A percentile compares a stretch with the other conserved stretches of the same genome.
phyloP scores from a whole-genome alignment of 2,113 vertebrate genomes.

The Engystomops pustulosus region DNA sequence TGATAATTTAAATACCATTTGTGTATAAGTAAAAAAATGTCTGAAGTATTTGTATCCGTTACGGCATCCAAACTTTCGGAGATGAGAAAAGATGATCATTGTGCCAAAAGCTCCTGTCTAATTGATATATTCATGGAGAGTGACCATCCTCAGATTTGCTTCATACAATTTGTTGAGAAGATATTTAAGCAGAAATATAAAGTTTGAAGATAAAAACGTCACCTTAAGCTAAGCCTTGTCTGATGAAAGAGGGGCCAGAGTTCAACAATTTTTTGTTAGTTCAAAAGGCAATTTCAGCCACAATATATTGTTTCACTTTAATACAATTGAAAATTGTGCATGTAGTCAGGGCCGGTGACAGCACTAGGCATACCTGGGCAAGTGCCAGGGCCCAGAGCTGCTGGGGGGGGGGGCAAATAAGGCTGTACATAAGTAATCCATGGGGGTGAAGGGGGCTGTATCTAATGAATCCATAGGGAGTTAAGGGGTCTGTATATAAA shows the following conservation, averaged over 20 bases:
- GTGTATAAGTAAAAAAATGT: slow-evolving; percentile 15
- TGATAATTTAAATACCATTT: slow-evolving; percentile 54
- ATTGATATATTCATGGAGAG: slow-evolving; percentile 52
- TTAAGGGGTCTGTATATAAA: too few species aligned
- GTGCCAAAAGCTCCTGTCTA: slow-evolving; percentile 62
- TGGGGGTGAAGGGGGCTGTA: too few species aligned
- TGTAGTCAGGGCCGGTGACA: too few species aligned
- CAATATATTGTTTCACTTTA: too few species aligned
- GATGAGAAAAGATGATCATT: slow-evolving; percentile 9
- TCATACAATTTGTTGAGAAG: slow-evolving; percentile 39
- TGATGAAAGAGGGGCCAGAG: slow-evolving; percentile 42
- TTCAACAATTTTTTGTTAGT: slow-evolving; percentile 22
- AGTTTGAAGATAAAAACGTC: slow-evolving; percentile 45
- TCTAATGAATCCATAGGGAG: too few species aligned
- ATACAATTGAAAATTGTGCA: too few species aligned
- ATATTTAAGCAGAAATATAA: slow-evolving; percentile 43
- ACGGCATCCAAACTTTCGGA: slow-evolving; percentile 57
- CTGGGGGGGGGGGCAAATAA: too few species aligned
- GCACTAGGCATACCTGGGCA: too few species aligned
- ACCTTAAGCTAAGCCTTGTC: slow-evolving; percentile 55
- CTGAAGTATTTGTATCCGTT: slow-evolving; percentile 56
- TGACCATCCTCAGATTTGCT: slow-evolving; percentile 57
- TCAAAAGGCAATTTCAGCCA: not conserved
- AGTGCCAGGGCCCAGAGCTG: too few species aligned
- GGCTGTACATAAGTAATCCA: too few species aligned